phyloP scores from a whole-genome alignment of 2,113 vertebrate genomes.

The Periophthalmodon schlosseri region DNA sequence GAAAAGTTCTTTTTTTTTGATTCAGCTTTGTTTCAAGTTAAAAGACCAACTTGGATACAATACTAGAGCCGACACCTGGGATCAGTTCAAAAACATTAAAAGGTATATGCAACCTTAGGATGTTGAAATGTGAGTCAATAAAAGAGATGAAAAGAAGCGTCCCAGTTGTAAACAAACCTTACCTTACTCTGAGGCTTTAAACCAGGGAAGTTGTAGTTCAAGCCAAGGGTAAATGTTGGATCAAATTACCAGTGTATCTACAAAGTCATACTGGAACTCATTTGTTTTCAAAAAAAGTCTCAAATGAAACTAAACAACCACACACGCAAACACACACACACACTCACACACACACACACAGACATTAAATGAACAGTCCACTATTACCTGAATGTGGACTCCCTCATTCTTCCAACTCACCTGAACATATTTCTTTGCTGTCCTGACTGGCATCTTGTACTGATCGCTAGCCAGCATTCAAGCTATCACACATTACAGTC shows the following conservation, averaged over 20 bases:
- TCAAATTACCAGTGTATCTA: background rate
- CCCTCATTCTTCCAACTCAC: no score
- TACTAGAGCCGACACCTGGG: background rate
- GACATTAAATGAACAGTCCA: no score
- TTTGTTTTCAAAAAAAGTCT: no score
- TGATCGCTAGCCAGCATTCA: no score
- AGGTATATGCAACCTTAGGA: background rate
- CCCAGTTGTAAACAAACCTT: background rate
- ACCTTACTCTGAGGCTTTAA: background rate
- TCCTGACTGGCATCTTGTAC: no score
- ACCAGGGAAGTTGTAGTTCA: background rate
- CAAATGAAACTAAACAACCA: no score
- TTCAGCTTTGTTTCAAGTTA: conserved; percentile 2
- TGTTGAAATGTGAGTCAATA: conserved; percentile 2
- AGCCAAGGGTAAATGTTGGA: background rate
- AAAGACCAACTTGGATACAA: background rate
- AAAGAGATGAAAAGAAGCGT: background rate
- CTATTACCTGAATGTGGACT: no score
- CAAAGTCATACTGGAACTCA: background rate
- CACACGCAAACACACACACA: no score
- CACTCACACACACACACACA: no score
- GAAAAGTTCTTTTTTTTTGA: conserved; percentile 15
- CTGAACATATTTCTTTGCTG: no score
- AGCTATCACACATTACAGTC: no score
- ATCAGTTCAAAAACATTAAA: conserved; percentile 10